Percentiles rank a stretch among this genome's conserved stretches.
phyloP scores from a whole-genome alignment of 37 sponge, comb jelly and placozoan species.

The Geodia barretti region DNA sequence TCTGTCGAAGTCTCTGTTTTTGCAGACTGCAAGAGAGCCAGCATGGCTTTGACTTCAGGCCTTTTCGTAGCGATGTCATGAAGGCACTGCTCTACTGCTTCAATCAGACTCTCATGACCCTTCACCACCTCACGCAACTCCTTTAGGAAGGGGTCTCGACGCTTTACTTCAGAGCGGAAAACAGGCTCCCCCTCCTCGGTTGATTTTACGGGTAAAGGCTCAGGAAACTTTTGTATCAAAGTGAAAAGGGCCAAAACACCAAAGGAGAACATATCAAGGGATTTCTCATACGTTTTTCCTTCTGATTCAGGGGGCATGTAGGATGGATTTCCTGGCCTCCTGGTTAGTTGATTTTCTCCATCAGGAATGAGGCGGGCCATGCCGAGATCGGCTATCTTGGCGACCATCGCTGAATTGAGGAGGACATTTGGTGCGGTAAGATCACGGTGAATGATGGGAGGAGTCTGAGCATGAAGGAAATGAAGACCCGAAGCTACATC shows the following conservation, averaged over 20 bases:
- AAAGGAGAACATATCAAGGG: slow-evolving; percentile 29
- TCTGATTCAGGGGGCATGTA: slow-evolving; percentile 52
- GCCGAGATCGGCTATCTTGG: slow-evolving; percentile 39
- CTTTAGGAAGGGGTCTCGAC: slow-evolving; percentile 1
- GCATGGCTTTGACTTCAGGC: background rate
- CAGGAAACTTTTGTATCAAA: slow-evolving; percentile 12
- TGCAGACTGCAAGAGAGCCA: no score
- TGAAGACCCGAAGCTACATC: slow-evolving; percentile 34
- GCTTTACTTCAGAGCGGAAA: background rate
- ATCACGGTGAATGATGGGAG: slow-evolving; percentile 39
- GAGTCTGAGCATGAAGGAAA: slow-evolving; percentile 15
- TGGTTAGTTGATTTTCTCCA: background rate
- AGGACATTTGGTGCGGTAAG: slow-evolving; percentile 32
- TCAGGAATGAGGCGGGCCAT: slow-evolving; percentile 5
- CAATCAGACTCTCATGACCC: background rate
- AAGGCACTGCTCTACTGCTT: slow-evolving; percentile 1
- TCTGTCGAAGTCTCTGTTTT: no score
- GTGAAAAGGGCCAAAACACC: slow-evolving; percentile 30
- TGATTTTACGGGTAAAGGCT: background rate
- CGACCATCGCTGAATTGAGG: background rate
- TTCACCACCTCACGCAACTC: background rate
- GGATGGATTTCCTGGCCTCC: slow-evolving; percentile 11
- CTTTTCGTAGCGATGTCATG: background rate
- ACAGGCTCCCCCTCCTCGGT: background rate
- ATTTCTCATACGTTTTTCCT: background rate